Percentiles rank a stretch among this genome's conserved stretches.
Conservation (phyloP, 2,113 vertebrate genomes). For the Daboia siamensis region DNA sequence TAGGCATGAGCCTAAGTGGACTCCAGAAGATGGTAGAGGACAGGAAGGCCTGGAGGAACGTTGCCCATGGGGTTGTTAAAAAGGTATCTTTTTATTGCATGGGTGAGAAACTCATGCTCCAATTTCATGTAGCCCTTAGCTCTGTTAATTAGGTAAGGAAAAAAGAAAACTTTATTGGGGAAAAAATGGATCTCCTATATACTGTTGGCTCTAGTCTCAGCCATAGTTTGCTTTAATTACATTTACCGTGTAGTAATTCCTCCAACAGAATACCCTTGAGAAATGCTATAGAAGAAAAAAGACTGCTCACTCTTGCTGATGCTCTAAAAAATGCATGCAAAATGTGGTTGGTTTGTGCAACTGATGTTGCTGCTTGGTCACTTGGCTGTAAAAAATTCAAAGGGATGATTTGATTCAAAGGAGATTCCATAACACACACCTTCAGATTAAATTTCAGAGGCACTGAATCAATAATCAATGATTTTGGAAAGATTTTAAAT, state of each 20-base stretch:
- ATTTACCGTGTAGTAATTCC: not conserved
- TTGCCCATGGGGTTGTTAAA: not conserved
- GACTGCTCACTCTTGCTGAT: not conserved
- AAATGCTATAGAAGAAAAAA: not conserved
- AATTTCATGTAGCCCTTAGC: not conserved
- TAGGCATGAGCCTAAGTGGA: too few relatives aligned
- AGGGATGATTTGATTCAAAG: not conserved
- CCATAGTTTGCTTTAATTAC: not conserved
- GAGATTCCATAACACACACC: not conserved
- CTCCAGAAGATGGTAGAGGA: too few relatives aligned
- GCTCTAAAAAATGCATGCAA: slow-evolving; percentile 17
- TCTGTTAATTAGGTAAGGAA: not conserved
- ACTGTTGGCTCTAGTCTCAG: not conserved
- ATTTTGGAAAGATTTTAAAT: not conserved
- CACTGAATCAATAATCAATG: not conserved
- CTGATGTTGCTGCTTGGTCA: not conserved
- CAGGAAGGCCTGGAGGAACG: too few relatives aligned
- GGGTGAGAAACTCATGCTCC: not conserved
- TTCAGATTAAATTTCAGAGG: not conserved
- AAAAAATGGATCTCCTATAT: not conserved
- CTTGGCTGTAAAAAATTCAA: not conserved
- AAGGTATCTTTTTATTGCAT: not conserved
- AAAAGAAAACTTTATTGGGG: not conserved
- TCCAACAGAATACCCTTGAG: not conserved
- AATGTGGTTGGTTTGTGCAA: not conserved